Evolutionary conservation across 1,140 invertebrate species (phyloP).

Genomic region (Drosophila insularis): DNA sequence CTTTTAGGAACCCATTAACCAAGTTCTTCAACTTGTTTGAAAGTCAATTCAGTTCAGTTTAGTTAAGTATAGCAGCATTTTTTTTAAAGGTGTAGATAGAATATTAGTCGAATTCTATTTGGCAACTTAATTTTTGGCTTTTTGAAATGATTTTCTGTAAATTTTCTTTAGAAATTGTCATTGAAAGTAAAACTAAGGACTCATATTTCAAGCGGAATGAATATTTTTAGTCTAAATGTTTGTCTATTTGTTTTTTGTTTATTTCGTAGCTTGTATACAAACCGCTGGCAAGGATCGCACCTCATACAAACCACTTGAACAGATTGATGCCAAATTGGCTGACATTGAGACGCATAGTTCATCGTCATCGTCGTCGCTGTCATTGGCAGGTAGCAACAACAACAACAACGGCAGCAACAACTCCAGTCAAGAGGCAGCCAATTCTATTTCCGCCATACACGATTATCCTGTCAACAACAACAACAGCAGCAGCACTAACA

Average conservation of each 20-base stretch:
- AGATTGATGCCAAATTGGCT: conserved; percentile 81
- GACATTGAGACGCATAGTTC: conserved; percentile 70
- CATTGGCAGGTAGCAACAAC: conserved; percentile 43
- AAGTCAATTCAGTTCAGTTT: too few species aligned
- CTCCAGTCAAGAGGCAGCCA: conserved; percentile 43
- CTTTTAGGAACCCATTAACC: too few species aligned
- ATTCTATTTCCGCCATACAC: conserved; percentile 8
- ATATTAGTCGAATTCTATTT: too few species aligned
- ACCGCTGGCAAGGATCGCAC: conserved; percentile 84
- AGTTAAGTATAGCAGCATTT: too few species aligned
- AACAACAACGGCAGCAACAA: conserved; percentile 40
- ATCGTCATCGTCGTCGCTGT: neutral
- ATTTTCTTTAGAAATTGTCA: too few species aligned
- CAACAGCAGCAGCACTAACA: conserved; percentile 25
- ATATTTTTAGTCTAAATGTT: too few species aligned
- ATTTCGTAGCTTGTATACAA: conserved; percentile 83
- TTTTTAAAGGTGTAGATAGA: too few species aligned
- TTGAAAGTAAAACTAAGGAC: too few species aligned
- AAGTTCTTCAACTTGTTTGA: too few species aligned
- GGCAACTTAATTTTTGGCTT: too few species aligned
- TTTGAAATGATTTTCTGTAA: too few species aligned
- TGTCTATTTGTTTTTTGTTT: neutral
- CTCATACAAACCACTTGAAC: conserved; percentile 84
- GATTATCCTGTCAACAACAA: conserved; percentile 32
- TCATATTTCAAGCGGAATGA: too few species aligned